A percentile compares a stretch with the other conserved stretches of the same genome.
phyloP scores from a whole-genome alignment of 2,113 vertebrate genomes.

The Psittacula cyanocephala region DNA sequence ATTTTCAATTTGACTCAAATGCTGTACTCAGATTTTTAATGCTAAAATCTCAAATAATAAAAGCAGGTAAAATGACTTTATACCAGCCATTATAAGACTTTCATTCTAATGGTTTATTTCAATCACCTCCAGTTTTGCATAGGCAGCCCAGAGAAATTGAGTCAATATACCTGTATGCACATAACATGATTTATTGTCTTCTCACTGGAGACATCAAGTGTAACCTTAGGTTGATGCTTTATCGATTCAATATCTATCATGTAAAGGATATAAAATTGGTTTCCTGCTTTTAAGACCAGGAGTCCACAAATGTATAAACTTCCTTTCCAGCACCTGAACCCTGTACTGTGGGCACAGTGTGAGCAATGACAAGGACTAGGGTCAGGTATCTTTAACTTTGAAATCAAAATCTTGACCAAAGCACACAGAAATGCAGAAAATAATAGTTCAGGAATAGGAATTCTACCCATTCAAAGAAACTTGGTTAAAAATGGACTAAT shows the following conservation, averaged over 20 bases:
- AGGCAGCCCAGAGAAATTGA: conserved; percentile 34
- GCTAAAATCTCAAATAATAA: neutral
- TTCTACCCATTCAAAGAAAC: neutral
- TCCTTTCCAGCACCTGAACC: neutral
- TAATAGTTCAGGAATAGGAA: neutral
- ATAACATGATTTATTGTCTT: conserved; percentile 61
- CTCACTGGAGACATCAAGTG: conserved; percentile 33
- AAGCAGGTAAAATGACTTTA: neutral
- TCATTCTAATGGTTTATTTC: neutral
- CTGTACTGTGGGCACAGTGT: fast-evolving
- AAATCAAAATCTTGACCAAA: neutral
- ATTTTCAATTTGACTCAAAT: neutral
- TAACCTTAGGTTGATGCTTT: conserved; percentile 47
- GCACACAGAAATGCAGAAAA: neutral
- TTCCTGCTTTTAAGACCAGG: conserved; percentile 43
- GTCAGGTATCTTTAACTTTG: neutral
- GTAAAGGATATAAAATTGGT: conserved; percentile 36
- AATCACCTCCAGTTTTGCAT: conserved; percentile 40
- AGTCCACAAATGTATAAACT: neutral
- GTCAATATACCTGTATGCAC: conserved; percentile 51
- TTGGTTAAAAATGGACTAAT: neutral
- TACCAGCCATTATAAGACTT: neutral
- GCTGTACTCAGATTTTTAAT: neutral
- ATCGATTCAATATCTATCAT: conserved; percentile 34
- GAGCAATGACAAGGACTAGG: neutral